Conservation (phyloP, 92 coral and sea anemone genomes). For the Phenganax subtilis region DNA sequence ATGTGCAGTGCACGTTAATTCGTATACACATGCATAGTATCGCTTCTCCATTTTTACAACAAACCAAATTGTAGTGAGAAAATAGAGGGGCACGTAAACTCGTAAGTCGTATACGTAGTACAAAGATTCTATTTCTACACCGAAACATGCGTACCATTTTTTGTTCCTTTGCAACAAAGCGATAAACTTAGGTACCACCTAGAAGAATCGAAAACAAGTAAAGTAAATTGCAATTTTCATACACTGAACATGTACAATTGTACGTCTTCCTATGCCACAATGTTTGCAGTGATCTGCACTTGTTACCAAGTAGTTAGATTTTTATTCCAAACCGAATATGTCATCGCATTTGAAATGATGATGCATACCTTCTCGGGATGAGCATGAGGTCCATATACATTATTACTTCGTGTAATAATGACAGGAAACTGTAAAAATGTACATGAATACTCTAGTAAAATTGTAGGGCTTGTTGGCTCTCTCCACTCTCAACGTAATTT, state of each 20-base stretch:
- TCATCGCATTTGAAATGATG: neutral
- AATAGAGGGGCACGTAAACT: no score
- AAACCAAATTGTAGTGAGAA: no score
- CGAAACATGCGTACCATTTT: slow-evolving; percentile 47
- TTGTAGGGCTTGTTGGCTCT: neutral
- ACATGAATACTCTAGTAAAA: neutral
- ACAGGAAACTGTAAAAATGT: slow-evolving; percentile 50
- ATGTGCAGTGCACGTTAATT: no score
- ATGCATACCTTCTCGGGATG: slow-evolving; percentile 59
- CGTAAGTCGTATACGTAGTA: no score
- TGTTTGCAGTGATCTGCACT: no score
- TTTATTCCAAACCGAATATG: slow-evolving; percentile 20
- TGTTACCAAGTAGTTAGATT: no score
- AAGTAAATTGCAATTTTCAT: neutral
- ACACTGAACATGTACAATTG: neutral
- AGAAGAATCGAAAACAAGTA: neutral
- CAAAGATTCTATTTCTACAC: neutral
- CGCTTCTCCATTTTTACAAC: no score
- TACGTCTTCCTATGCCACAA: neutral
- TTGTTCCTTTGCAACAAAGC: slow-evolving; percentile 46
- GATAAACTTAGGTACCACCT: slow-evolving; percentile 64
- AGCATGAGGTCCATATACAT: slow-evolving; percentile 61
- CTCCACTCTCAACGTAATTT: no score
- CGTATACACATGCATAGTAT: no score
- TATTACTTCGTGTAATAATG: slow-evolving; percentile 58